Base-by-base conservation (phyloP, 2,888 invertebrate genomes). In the Hypomecis atomaria region DNA sequence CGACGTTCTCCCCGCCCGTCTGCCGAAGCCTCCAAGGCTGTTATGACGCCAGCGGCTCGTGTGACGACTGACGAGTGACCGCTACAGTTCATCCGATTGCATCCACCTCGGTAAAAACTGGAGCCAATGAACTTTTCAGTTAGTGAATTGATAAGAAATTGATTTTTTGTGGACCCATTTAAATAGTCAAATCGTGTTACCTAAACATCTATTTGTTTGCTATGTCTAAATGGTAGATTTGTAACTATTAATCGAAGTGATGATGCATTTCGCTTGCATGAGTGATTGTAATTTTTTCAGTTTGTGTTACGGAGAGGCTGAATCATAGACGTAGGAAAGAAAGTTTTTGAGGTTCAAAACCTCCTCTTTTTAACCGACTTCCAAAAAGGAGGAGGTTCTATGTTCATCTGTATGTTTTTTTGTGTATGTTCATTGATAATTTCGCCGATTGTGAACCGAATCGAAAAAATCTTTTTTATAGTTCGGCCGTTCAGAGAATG, bases 21-120 rank as follows among this genome's bases (percentile, higher is more conserved):
- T 78, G 59, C 55, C 9, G 5, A 23, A n/a, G 0, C 11, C 34
- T 50, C 65, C 83, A 83, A 83, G 84, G 82, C 79, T 76, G 60
- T 59, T 23, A 52, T 76, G 68, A 71, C 65, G 77, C 76, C 82
- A 81, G 69, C 34, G 66, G 65, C 70, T 78, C 72, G 79, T 78
- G 79, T 80, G 79, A 71, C 75, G 70, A 73, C 68, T 67, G 66
- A 43, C 75, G 70, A 73, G 69, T 67, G 66, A 43, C 59, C 71
- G 52, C 62, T 66, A 67, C 67, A 67, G 67, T 64, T 56, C 53
- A 71, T 67, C 64, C 55, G 59, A 49, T 62, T 73, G 69, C 66
- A 69, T 73, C 43, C 54, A 36, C n/a, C 42, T 70, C 70, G 67
- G 67, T 66, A 72, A 75, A 71, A 77, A 71, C 61, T 52, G 60